These are phyloP conservation scores for Nerophis ophidion DNA, from an alignment of 2,113 vertebrate genomes.

Conservation along the genomic window DNA sequence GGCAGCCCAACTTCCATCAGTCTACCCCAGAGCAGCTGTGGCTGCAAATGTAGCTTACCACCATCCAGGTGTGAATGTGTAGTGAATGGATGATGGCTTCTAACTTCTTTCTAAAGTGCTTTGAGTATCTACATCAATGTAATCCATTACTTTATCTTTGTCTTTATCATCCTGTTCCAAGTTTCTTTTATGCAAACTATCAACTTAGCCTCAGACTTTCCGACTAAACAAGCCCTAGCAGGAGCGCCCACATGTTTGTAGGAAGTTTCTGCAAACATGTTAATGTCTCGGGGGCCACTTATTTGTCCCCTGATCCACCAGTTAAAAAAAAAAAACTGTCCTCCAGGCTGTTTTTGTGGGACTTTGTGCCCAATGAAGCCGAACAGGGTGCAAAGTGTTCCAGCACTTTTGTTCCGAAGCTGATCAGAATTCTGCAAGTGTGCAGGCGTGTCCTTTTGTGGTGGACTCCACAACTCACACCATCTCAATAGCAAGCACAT, in stretches of 20 bases:
- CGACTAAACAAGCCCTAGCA: neutral
- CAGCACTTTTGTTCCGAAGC: conserved; percentile 42
- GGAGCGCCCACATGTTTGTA: neutral
- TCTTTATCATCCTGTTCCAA: conserved; percentile 4
- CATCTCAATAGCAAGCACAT: conserved; percentile 16
- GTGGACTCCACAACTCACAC: conserved; percentile 36
- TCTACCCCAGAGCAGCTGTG: no score
- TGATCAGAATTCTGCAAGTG: conserved; percentile 50
- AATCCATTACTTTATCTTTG: neutral
- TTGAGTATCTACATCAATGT: no score
- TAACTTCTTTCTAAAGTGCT: no score
- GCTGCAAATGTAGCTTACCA: no score
- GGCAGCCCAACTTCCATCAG: no score
- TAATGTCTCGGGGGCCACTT: no score
- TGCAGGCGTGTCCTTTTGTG: conserved; percentile 19
- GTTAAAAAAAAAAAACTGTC: neutral
- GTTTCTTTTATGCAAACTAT: conserved; percentile 9
- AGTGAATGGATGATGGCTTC: no score
- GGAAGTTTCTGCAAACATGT: neutral
- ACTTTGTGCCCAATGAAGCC: conserved; percentile 26
- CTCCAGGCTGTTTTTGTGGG: conserved; percentile 16
- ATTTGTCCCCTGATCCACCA: no score
- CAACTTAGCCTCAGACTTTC: neutral
- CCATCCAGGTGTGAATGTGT: no score
- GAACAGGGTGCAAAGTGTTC: conserved; percentile 24